These are phyloP conservation scores for Eurytoma californica DNA, from an alignment of 2,888 invertebrate species.

Conservation along the genomic window DNA sequence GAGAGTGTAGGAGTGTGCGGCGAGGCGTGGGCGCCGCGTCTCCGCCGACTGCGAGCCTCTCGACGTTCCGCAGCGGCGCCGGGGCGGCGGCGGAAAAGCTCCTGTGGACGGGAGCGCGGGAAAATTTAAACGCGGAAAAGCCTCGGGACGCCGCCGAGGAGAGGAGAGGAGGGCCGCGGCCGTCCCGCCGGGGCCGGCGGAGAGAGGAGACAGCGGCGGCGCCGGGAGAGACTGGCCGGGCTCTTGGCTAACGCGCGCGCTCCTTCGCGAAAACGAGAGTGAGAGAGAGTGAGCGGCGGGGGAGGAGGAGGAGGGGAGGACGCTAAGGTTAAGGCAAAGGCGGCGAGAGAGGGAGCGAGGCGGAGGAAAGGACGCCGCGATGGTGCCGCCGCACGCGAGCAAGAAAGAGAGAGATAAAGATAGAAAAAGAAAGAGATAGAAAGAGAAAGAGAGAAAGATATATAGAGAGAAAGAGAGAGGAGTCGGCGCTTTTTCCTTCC, in stretches of 20 bases:
- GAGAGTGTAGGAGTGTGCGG: neutral
- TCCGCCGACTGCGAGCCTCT: too few relatives aligned
- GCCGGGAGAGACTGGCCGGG: conserved; percentile 6
- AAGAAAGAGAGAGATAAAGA: conserved; percentile 52
- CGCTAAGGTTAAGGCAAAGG: conserved; percentile 49
- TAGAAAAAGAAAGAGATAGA: conserved; percentile 27
- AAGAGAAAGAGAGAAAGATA: conserved; percentile 39
- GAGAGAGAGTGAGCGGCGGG: conserved; percentile 24
- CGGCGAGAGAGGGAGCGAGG: conserved; percentile 50
- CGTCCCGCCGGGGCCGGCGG: conserved; percentile 12
- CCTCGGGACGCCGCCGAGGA: neutral
- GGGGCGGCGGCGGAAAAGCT: neutral
- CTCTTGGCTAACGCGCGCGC: conserved; percentile 1
- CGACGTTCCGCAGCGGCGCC: too few relatives aligned
- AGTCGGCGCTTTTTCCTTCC: conserved; percentile 4
- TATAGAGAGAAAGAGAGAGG: conserved; percentile 34
- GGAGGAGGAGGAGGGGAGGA: conserved; percentile 45
- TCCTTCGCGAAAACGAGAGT: conserved; percentile 48
- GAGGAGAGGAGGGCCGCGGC: neutral
- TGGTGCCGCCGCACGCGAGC: conserved; percentile 8
- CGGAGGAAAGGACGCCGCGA: conserved; percentile 45
- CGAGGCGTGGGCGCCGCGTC: neutral
- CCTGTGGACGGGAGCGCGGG: neutral
- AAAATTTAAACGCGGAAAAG: conserved; percentile 15
- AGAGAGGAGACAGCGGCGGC: conserved; percentile 48